These are phyloP conservation scores for Stigmatopora nigra DNA, from an alignment of 2,113 vertebrate genomes.

Conservation along the genomic window DNA sequence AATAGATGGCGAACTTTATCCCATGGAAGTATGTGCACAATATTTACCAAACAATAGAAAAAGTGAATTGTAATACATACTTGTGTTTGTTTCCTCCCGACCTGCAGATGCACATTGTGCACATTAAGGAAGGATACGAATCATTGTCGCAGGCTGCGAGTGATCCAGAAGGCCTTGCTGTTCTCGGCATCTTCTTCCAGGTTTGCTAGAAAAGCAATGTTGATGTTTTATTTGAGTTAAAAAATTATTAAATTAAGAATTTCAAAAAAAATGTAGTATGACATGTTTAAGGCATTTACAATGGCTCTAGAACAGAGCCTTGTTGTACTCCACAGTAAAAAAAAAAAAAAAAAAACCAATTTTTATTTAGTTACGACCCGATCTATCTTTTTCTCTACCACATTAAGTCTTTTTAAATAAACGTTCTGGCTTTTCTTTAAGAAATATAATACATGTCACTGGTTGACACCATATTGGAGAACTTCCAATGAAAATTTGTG, in stretches of 20 bases:
- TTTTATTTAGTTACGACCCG: too few species aligned
- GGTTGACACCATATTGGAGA: too few species aligned
- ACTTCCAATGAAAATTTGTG: too few species aligned
- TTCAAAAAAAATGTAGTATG: too few species aligned
- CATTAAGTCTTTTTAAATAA: too few species aligned
- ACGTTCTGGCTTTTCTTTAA: too few species aligned
- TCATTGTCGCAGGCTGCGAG: conserved; percentile 25
- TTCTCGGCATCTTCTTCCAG: conserved; percentile 79
- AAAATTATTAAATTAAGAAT: too few species aligned
- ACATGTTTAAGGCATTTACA: too few species aligned
- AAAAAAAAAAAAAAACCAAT: neutral
- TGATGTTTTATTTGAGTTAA: neutral
- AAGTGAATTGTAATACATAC: neutral
- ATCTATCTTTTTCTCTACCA: too few species aligned
- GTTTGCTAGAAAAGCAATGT: conserved; percentile 18
- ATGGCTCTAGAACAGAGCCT: neutral
- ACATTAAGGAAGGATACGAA: conserved; percentile 60
- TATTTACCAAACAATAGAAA: neutral
- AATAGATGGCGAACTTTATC: conserved; percentile 71
- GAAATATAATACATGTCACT: too few species aligned
- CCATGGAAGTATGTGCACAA: conserved; percentile 76
- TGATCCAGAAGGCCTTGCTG: conserved; percentile 61
- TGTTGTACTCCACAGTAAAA: neutral
- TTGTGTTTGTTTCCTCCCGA: neutral
- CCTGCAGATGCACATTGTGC: conserved; percentile 79